Evolutionary conservation across 2,113 vertebrate species (phyloP).

Genomic region (Clarias gariepinus): DNA sequence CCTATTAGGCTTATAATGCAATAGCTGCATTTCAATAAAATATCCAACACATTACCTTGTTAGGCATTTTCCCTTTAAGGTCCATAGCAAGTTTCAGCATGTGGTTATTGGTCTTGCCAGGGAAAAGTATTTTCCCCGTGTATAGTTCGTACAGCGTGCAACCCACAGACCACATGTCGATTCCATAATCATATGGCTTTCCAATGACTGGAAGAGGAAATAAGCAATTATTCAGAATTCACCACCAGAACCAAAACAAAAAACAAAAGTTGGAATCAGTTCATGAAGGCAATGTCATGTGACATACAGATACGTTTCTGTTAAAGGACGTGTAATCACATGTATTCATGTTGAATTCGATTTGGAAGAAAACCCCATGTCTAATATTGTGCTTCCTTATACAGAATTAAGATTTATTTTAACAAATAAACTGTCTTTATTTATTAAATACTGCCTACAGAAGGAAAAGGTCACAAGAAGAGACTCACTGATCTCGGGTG

Average conservation of each 20-base stretch:
- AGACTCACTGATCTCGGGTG: slow-evolving; percentile 95
- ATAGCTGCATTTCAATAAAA: neutral
- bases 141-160: slow-evolving; percentile 97
- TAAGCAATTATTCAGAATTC: neutral
- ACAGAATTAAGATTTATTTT: neutral
- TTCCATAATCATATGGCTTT: slow-evolving; percentile 97
- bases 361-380: neutral
- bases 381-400: neutral
- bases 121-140: slow-evolving; percentile 96
- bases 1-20: neutral
- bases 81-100: slow-evolving; percentile 99
- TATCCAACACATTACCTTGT: slow-evolving; percentile 80
- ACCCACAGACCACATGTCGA: slow-evolving; percentile 99
- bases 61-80: slow-evolving; percentile 99
- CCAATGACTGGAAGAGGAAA: slow-evolving; percentile 84
- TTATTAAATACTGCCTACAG: neutral
- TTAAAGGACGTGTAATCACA: neutral
- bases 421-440: too few species aligned
- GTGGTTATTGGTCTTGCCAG: slow-evolving; percentile 98
- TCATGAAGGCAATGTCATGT: neutral
- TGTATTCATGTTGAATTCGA: neutral
- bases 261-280: neutral
- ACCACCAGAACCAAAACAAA: neutral
- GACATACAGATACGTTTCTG: neutral
- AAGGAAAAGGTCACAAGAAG: neutral